Evolutionary conservation across 1,140 invertebrate genomes (phyloP).

Genomic region (Listronotus bonariensis): DNA sequence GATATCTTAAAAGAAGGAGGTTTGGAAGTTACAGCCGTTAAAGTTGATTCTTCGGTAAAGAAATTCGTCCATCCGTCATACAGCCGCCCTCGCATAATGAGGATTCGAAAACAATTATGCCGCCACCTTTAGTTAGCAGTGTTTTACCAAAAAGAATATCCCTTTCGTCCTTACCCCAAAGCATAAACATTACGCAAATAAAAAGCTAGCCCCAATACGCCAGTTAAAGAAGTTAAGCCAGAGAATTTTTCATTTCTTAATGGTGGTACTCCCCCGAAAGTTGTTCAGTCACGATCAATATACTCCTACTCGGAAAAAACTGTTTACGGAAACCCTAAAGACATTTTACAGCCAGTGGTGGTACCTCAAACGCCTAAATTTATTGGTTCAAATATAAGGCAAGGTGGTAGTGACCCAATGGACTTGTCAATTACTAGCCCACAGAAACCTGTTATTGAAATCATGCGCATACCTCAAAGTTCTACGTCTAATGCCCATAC

Average conservation of each 20-base stretch:
- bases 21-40: conserved; percentile 70
- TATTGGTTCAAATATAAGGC: conserved; percentile 51
- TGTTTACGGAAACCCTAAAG: conserved; percentile 73
- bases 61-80: conserved; percentile 51
- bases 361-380: conserved; percentile 50
- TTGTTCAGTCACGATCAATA: conserved; percentile 67
- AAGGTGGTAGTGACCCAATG: conserved; percentile 57
- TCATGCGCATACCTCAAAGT: conserved; percentile 55
- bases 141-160: conserved; percentile 30
- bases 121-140: conserved; percentile 29
- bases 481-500: conserved; percentile 17
- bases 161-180: conserved; percentile 16
- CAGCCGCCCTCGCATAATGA: conserved; percentile 37
- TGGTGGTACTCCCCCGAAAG: conserved; percentile 58
- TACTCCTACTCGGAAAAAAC: conserved; percentile 66
- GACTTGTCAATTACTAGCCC: conserved; percentile 59
- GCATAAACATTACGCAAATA: conserved; percentile 32
- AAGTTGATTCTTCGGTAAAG: conserved; percentile 52
- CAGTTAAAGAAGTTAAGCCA: conserved; percentile 20
- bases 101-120: conserved; percentile 50
- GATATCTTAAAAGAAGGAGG: conserved; percentile 75
- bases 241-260: conserved; percentile 33
- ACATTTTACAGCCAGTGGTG: conserved; percentile 60
- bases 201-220: conserved; percentile 27
- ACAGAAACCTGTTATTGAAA: conserved; percentile 58